These are phyloP conservation scores for Aplochiton taeniatus DNA, from an alignment of 2,797 vertebrate species.

Conservation along the genomic window DNA sequence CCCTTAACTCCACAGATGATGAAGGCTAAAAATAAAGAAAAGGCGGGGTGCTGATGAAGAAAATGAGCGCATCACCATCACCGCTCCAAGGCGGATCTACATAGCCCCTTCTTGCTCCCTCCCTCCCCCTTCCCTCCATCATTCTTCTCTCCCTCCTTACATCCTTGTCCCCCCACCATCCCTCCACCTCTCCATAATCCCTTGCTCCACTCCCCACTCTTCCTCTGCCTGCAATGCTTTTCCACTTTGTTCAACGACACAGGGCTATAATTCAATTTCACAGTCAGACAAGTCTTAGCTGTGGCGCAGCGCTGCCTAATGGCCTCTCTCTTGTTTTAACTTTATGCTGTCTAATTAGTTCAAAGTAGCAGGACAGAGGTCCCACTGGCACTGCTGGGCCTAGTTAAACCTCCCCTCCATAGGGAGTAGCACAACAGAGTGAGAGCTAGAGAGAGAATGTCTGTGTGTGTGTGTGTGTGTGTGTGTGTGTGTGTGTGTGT, in stretches of 20 bases:
- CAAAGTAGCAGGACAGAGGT: slow-evolving; percentile 17
- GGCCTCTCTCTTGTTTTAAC: slow-evolving; percentile 43
- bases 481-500: too few relatives aligned
- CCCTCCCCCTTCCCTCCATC: neutral
- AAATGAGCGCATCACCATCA: slow-evolving; percentile 40
- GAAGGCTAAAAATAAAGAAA: slow-evolving; percentile 57
- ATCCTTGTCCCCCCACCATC: neutral
- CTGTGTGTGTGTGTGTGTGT: too few relatives aligned
- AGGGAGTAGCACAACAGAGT: neutral
- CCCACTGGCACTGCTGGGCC: neutral
- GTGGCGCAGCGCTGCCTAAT: slow-evolving; percentile 30
- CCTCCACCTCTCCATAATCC: neutral
- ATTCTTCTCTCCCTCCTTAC: neutral
- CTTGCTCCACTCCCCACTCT: neutral
- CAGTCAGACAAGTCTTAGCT: slow-evolving; percentile 21
- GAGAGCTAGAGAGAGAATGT: slow-evolving; percentile 39
- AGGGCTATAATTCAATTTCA: slow-evolving; percentile 52
- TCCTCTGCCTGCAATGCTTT: slow-evolving; percentile 13
- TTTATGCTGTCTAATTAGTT: slow-evolving; percentile 47
- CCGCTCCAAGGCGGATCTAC: slow-evolving; percentile 55
- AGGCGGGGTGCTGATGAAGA: slow-evolving; percentile 42
- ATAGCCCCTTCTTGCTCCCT: slow-evolving; percentile 8
- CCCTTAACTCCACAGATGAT: too few relatives aligned
- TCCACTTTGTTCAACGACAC: slow-evolving; percentile 32
- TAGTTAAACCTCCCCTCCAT: neutral